Percentiles rank a stretch among this genome's conserved stretches.
phyloP scores from a whole-genome alignment of 2,113 vertebrate genomes.

The Benthochromis sp. region DNA sequence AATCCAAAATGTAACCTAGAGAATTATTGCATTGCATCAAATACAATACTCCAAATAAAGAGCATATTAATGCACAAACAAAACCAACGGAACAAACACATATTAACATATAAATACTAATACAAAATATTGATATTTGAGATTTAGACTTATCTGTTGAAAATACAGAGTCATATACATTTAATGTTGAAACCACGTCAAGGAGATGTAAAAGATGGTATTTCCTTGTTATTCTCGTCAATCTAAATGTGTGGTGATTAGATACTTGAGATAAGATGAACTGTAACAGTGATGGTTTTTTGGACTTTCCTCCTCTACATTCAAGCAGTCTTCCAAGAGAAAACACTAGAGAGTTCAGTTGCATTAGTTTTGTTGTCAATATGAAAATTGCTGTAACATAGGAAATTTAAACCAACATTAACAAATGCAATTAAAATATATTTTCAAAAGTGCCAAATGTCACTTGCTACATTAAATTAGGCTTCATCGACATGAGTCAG shows the following conservation, averaged over 20 bases:
- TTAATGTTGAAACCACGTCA: conserved; percentile 26
- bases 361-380: background rate
- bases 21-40: background rate
- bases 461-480: conserved; percentile 65
- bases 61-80: conserved; percentile 20
- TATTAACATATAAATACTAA: conserved; percentile 59
- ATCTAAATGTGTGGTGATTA: conserved; percentile 12
- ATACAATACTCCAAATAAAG: background rate
- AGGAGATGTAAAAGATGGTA: background rate
- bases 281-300: background rate
- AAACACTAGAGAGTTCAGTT: conserved; percentile 22
- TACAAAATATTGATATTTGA: conserved; percentile 51
- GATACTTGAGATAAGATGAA: conserved; percentile 24
- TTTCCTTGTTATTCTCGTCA: background rate
- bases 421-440: background rate
- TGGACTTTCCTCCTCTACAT: conserved; percentile 59
- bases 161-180: conserved; percentile 54
- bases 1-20: background rate
- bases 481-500: background rate
- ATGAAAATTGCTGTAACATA: background rate
- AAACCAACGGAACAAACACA: conserved; percentile 11
- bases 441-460: conserved; percentile 64
- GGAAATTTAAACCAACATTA: background rate
- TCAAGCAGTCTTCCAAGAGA: conserved; percentile 70
- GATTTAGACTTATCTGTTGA: conserved; percentile 40